Percentiles rank a stretch among this genome's conserved stretches.
phyloP scores from a whole-genome alignment of 1,140 invertebrate species.

The Ostrea denselamellosa region DNA sequence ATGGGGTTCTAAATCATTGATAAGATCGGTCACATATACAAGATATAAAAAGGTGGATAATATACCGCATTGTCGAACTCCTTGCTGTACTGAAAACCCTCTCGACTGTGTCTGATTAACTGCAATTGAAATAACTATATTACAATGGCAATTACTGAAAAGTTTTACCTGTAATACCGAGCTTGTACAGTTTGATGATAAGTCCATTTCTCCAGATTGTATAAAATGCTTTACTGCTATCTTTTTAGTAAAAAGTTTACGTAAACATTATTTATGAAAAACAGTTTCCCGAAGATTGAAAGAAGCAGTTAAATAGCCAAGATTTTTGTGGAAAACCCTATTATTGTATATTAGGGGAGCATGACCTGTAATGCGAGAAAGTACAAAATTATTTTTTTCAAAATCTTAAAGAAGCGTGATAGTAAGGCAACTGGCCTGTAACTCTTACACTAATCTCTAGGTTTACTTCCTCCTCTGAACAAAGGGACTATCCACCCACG shows the following conservation, averaged over 20 bases:
- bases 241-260: not conserved
- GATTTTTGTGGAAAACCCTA: constrained; percentile 30
- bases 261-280: not conserved
- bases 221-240: constrained; percentile 39
- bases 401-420: constrained; percentile 15
- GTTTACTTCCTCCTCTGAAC: too few species aligned
- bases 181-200: constrained; percentile 23
- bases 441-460: not conserved
- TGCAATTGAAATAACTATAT: constrained; percentile 12
- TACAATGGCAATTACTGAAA: not conserved
- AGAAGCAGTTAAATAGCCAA: too few species aligned
- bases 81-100: not conserved
- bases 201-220: constrained; percentile 37
- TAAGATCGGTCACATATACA: constrained; percentile 34
- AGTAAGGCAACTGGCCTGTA: constrained; percentile 17
- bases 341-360: not conserved
- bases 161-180: too few species aligned
- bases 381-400: constrained; percentile 22
- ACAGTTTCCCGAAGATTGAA: constrained; percentile 41
- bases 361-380: not conserved
- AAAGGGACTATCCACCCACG: too few species aligned
- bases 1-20: not conserved
- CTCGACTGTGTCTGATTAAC: constrained; percentile 5
- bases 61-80: constrained; percentile 34
- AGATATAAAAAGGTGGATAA: constrained; percentile 38